Base-by-base conservation (phyloP, 2,797 vertebrate species). In the Chaetodon trifasciatus region DNA sequence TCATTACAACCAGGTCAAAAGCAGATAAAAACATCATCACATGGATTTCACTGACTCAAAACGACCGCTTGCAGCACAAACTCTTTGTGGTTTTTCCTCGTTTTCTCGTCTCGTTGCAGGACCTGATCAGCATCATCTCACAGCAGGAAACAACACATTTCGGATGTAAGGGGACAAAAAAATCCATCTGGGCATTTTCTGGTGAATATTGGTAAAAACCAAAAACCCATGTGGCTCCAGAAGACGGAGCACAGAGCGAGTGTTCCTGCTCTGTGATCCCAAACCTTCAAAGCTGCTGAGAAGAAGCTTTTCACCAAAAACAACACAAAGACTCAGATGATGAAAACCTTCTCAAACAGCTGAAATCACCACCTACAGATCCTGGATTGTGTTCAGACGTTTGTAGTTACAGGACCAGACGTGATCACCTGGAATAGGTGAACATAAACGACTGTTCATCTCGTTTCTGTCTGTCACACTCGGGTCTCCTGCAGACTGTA, bases 401-500 rank as follows among this genome's bases (percentile, higher is more conserved):
- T 28, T 40, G 39, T 47, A 47, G 17, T 2, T 17, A 47, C 42
- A 4, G 6, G 42, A 44, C 42, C 42, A 8, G 42, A 44, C 42
- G 42, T 44, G 42, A 32, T 32, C 53, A 56, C 52, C 23, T 28
- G 8, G 13, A 56, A 56, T 50, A 50, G 21, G 28, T 4, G 28
- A 32, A 4, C 4, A 32, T 32, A 3, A 32, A 32, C 28, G 28
- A 32, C 2, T 32, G 28, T 32, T 32, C 28, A 32, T 32, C 28
- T 3, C 28, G 3, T 44, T 44, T 44, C 42, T 44, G 13, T 9
- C 8, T 2, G 1, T 21, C 46, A 65, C 19, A 8, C 28, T 16
- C 57, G n/a, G 37, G 47, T 52, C 17, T 55, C 64, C 23, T 32
- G 8, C 62, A 23, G 19, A 4, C 63, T 69, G 85, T 55, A 86